A percentile compares a stretch with the other conserved stretches of the same genome.
These are phyloP conservation scores for Lepeophtheirus nordmannii DNA, from an alignment of 2,888 invertebrate genomes.

Conservation along the genomic window DNA sequence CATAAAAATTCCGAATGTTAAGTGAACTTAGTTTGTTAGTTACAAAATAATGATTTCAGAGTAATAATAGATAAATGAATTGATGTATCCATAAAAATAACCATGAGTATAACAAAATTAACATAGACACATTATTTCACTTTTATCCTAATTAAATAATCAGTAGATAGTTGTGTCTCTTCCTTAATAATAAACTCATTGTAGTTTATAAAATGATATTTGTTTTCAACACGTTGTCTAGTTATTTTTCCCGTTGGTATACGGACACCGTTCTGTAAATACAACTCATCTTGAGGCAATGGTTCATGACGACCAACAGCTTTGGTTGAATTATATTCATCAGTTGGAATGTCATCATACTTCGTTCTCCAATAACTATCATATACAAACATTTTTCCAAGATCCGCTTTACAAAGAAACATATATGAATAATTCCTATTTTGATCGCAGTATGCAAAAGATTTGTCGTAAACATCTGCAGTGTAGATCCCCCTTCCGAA, in stretches of 20 bases:
- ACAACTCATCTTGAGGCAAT: neutral
- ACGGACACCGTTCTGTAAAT: neutral
- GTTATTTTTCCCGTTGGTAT: neutral
- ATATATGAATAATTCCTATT: slow-evolving; percentile 32
- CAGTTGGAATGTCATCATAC: neutral
- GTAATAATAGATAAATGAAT: too few relatives aligned
- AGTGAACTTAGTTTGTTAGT: too few relatives aligned
- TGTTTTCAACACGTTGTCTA: neutral
- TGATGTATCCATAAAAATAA: too few relatives aligned
- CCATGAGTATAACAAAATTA: too few relatives aligned
- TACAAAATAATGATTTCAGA: too few relatives aligned
- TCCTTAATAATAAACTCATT: neutral
- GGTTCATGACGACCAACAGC: neutral
- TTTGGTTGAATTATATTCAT: neutral
- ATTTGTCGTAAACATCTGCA: slow-evolving; percentile 39
- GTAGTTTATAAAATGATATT: neutral
- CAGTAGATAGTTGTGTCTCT: neutral
- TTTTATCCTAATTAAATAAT: neutral
- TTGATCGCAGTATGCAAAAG: slow-evolving; percentile 34
- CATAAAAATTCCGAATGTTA: too few relatives aligned
- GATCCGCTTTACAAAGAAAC: slow-evolving; percentile 38
- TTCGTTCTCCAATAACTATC: slow-evolving; percentile 14
- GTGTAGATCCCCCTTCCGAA: slow-evolving; percentile 38
- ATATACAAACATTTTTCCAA: slow-evolving; percentile 28
- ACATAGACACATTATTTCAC: too few relatives aligned